Conservation (phyloP, 2,113 vertebrate species). For the Entomyzon cyanotis region DNA sequence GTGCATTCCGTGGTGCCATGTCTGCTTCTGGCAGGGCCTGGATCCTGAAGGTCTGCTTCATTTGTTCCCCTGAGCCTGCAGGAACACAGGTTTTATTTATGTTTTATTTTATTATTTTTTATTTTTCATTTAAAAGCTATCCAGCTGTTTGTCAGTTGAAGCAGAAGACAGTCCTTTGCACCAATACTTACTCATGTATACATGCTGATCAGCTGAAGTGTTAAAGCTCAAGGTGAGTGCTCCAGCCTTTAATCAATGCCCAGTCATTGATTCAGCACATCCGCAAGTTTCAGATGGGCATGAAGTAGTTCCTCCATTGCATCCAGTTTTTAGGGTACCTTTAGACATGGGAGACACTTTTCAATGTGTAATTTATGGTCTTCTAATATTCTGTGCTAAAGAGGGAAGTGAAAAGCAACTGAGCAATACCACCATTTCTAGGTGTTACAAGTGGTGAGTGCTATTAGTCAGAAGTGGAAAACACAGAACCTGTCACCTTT, state of each 20-base stretch:
- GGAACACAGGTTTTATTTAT: not conserved
- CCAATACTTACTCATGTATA: not conserved
- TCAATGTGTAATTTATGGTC: not conserved
- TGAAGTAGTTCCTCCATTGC: not conserved
- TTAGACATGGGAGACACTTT: not conserved
- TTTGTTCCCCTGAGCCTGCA: not conserved
- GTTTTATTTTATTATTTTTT: not conserved
- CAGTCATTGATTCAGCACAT: not conserved
- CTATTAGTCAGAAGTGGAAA: not conserved
- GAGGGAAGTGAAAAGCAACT: not conserved
- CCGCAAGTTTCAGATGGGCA: not conserved
- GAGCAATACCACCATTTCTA: not conserved
- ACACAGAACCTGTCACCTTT: not conserved
- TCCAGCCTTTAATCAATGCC: not conserved
- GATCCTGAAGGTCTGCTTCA: not conserved
- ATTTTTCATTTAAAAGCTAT: not conserved
- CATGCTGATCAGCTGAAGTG: not conserved
- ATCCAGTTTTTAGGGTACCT: not conserved
- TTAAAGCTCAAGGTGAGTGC: not conserved
- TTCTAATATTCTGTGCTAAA: not conserved
- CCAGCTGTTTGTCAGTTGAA: not conserved
- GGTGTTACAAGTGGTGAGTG: not conserved
- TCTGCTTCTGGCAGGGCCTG: not conserved
- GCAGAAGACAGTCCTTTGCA: not conserved
- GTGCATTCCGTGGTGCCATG: not conserved